Conservation (phyloP, 2,888 invertebrate genomes). For the Acanthosepion lycidas region DNA sequence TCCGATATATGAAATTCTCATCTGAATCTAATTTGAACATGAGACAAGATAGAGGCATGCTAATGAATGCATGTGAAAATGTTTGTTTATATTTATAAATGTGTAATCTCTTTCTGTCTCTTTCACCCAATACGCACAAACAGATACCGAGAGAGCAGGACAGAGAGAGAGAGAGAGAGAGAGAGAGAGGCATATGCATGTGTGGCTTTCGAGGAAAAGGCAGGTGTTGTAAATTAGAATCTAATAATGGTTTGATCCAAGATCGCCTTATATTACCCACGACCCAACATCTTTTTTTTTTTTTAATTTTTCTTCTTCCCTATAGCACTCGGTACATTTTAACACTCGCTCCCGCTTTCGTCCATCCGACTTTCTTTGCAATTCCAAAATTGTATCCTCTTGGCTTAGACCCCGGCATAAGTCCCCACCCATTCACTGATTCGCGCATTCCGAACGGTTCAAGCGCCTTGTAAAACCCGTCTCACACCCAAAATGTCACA, state of each 20-base stretch:
- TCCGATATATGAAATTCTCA: too few relatives aligned
- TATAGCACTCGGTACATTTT: not conserved
- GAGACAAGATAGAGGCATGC: too few relatives aligned
- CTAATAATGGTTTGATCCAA: conserved; percentile 5
- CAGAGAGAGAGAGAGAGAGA: too few relatives aligned
- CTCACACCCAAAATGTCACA: conserved; percentile 33
- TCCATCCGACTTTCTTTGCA: not conserved
- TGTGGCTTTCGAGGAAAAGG: not conserved
- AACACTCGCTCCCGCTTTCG: not conserved
- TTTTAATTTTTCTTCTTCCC: not conserved
- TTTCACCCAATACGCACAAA: not conserved
- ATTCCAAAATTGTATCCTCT: conserved; percentile 10
- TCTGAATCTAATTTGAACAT: not conserved
- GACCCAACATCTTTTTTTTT: too few relatives aligned
- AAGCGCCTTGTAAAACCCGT: not conserved
- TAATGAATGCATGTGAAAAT: too few relatives aligned
- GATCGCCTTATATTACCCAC: not conserved
- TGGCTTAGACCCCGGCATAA: conserved; percentile 14
- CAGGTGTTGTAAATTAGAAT: not conserved
- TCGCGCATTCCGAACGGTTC: conserved; percentile 22
- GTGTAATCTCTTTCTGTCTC: too few relatives aligned
- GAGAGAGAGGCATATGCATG: not conserved
- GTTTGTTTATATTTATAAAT: too few relatives aligned
- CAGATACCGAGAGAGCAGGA: too few relatives aligned
- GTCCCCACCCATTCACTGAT: not conserved